Base-by-base conservation (phyloP, 1,140 invertebrate genomes). In the Sesamia nonagrioides region DNA sequence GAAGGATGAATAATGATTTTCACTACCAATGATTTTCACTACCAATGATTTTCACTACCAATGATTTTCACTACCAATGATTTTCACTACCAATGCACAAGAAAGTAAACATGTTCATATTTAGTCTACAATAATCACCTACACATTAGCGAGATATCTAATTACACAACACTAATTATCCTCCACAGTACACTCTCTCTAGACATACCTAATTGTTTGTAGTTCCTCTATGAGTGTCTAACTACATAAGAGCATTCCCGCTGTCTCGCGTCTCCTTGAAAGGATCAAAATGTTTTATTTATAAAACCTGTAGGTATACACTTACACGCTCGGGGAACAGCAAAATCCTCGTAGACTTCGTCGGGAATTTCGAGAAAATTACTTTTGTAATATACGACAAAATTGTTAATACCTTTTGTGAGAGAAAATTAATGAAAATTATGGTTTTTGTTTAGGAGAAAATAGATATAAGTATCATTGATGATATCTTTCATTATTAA, bases 221-320 rank as follows among this genome's bases (percentile, higher is more conserved):
- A 18, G 37, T 45, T 69, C 42, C 42, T 69, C 50, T 17, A 50
- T 17, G 35, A n/a, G 15, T n/a, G n/a, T 63, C n/a, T 60, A 60
- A 63, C 37, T 45, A 27, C 8, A 17, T 68, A 69, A 48, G 42
- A 48, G 21, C 66, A 27, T 48, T 21, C 21, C 8, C 45, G 11
- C 15, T n/a, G 68, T 48, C 48, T 52, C 61, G 8, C 8, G 72
- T 79, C 77, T 82, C 45, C 45, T 71, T 72, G 27, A 73, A 85
- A 86, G 83, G 85, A 91, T 90, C 84, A 84, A 86, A 88, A 91
- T 92, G 88, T 92, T 88, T 92, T 91, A 92, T 92, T 91, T 91
- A 92, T 91, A 88, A 89, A 89, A 80, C 75, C 79, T 86, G 45
- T 8, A 27, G 27, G 1, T 27, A 54, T 37, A 37, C 68, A 48